Conservation (phyloP, 2,888 invertebrate genomes). For the Archips xylosteana region DNA sequence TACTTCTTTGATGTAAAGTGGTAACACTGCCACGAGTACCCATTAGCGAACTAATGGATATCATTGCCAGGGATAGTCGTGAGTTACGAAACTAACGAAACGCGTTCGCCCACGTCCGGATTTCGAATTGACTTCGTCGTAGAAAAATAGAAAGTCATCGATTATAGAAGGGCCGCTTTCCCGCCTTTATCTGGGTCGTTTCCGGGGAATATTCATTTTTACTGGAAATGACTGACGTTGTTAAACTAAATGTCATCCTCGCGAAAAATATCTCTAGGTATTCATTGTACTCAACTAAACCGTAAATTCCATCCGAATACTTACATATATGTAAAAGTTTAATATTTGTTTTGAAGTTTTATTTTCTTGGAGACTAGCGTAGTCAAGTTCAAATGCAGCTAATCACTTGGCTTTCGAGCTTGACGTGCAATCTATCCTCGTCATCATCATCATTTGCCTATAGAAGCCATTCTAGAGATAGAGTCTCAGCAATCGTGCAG, state of each 20-base stretch:
- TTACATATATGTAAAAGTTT: no score
- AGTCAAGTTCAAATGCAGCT: no score
- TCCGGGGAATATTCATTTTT: conserved; percentile 24
- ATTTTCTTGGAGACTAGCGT: no score
- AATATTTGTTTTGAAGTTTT: no score
- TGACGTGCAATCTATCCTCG: background rate
- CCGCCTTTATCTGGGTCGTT: conserved; percentile 73
- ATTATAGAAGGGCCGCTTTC: conserved; percentile 76
- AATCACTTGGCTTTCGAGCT: no score
- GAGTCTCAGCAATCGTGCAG: no score
- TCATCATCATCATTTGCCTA: no score
- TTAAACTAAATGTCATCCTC: background rate
- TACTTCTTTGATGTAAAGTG: conserved; percentile 22
- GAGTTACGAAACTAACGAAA: conserved; percentile 58
- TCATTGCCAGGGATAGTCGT: conserved; percentile 39
- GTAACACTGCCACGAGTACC: conserved; percentile 13
- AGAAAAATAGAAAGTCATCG: conserved; percentile 84
- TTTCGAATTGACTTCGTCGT: conserved; percentile 74
- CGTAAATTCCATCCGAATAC: no score
- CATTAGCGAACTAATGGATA: conserved; percentile 42
- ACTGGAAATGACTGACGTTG: conserved; percentile 1
- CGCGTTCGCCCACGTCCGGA: conserved; percentile 78
- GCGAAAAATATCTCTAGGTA: background rate
- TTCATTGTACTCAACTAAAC: no score
- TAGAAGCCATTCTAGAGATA: no score